Conservation (phyloP, 2,797 vertebrate species). For the Neopelma chrysocephalum region DNA sequence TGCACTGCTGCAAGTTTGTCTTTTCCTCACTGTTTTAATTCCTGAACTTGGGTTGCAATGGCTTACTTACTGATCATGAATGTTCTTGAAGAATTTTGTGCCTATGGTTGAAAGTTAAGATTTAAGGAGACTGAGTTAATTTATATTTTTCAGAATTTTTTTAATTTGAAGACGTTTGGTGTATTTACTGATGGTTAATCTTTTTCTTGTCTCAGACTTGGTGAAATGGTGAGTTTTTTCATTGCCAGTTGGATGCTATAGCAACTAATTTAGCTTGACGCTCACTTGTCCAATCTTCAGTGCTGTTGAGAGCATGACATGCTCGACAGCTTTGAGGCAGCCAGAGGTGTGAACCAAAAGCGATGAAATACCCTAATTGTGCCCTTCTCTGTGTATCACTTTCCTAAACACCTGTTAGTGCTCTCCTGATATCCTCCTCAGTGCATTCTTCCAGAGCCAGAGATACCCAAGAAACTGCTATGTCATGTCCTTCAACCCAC, state of each 20-base stretch:
- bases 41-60: not conserved
- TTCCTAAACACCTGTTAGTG: not conserved
- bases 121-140: not conserved
- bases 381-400: rapidly evolving
- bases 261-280: not conserved
- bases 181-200: not conserved
- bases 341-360: not conserved
- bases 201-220: not conserved
- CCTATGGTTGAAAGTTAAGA: not conserved
- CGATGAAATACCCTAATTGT: not conserved
- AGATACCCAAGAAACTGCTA: not conserved
- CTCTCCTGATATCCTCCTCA: not conserved
- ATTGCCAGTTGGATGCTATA: not conserved
- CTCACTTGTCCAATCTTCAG: not conserved
- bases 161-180: not conserved
- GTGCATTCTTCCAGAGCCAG: not conserved
- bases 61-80: not conserved
- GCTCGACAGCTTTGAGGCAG: not conserved
- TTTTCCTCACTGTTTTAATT: not conserved
- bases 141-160: not conserved
- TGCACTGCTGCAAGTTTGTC: not conserved
- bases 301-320: not conserved
- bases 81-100: not conserved
- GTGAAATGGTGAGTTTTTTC: not conserved
- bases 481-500: not conserved